A percentile compares a stretch with the other conserved stretches of the same genome.
These are phyloP conservation scores for Hemiscyllium ocellatum DNA, from an alignment of 2,113 vertebrate genomes.

Conservation along the genomic window DNA sequence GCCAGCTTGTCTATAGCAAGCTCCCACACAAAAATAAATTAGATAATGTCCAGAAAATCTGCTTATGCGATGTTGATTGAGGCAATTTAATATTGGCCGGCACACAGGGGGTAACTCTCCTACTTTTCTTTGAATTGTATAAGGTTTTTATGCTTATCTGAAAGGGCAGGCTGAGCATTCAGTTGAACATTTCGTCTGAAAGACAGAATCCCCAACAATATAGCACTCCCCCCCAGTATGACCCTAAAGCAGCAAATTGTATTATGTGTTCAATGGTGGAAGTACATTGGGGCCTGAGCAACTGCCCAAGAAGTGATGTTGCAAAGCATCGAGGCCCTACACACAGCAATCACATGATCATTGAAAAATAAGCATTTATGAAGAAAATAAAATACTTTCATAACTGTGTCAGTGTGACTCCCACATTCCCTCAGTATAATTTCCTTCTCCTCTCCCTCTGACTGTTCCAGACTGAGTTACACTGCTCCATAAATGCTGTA, in stretches of 20 bases:
- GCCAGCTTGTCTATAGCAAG: no score
- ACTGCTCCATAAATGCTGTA: no score
- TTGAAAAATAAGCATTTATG: no score
- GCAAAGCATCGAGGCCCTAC: no score
- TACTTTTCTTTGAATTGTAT: not conserved
- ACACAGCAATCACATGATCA: no score
- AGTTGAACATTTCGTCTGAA: not conserved
- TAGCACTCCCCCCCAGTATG: not conserved
- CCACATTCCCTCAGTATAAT: no score
- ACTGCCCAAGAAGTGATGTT: no score
- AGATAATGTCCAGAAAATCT: not conserved
- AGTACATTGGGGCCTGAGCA: no score
- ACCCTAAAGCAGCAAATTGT: not conserved
- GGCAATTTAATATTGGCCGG: not conserved
- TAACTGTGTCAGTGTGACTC: no score
- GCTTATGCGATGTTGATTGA: not conserved
- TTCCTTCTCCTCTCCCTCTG: no score
- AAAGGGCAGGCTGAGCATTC: not conserved
- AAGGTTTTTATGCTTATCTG: not conserved
- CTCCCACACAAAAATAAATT: not conserved
- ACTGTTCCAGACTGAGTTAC: no score
- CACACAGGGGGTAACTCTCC: not conserved
- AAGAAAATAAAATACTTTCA: no score
- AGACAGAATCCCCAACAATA: not conserved
- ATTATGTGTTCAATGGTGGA: not conserved